Conservation (phyloP, 2,113 vertebrate species). For the human (Homo sapiens) region DNA sequence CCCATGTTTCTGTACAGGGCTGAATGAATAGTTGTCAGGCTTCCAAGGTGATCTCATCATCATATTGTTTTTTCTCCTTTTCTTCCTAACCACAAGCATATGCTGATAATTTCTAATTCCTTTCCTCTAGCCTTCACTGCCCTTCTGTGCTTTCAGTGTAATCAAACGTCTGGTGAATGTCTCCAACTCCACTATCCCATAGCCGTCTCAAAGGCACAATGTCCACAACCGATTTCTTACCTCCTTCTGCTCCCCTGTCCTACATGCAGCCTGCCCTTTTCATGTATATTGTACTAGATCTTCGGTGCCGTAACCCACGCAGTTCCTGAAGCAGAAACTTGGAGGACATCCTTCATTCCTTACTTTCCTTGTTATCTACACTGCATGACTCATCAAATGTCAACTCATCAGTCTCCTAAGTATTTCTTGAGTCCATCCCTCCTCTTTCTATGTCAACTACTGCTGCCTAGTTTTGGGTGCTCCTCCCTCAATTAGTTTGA, state of each 20-base stretch:
- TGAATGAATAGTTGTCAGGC: neutral
- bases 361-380: neutral
- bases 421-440: neutral
- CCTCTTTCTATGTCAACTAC: neutral
- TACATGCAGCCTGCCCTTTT: neutral
- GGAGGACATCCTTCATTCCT: neutral
- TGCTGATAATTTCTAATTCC: neutral
- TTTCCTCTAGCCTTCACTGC: neutral
- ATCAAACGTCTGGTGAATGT: neutral
- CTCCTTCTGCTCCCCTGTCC: neutral
- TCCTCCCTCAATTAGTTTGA: neutral
- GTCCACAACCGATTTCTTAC: neutral
- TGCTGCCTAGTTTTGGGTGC: neutral
- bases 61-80: neutral
- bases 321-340: neutral
- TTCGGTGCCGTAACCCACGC: neutral
- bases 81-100: slow-evolving; percentile 18
- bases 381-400: neutral
- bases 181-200: neutral
- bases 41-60: slow-evolving; percentile 15
- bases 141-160: neutral
- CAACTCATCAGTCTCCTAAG: neutral
- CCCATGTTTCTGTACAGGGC: neutral
- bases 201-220: neutral
- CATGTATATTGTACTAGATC: no score